Base-by-base conservation (phyloP, 30 jellyfish, hydroid and myxozoan species). In the Catostylus mosaicus region DNA sequence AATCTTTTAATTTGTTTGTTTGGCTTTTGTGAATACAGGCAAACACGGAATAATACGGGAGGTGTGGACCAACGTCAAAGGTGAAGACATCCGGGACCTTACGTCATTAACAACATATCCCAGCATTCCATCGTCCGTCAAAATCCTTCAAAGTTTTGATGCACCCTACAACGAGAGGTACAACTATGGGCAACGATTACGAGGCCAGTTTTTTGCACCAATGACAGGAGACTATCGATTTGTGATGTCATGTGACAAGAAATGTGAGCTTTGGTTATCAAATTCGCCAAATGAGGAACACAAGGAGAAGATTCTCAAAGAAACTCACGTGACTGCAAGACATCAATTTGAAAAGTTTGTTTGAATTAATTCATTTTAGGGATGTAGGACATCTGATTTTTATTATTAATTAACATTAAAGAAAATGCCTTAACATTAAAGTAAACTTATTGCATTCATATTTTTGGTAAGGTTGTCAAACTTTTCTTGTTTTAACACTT, bases 151-250 rank as follows among this genome's bases (percentile, higher is more conserved):
- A 20, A 57, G 83, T 24, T 93, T 93, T 67, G 99, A 93, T 50
- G 88, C 97, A 24, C 99, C 99, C 1, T 78, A 86, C 43, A 88
- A 88, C 83, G 95, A 93, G 32, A 27, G 93, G 50, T 87, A 78
- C 56, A 93, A 93, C 73, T 93, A 88, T 45, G 99, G 99, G 0
- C 99, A 93, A 69, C 91, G 99, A 33, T 30, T 93, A 35, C 88
- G 91, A 51, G 97, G 99, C 67, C 89, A 93, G 62, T 93, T 93
- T 73, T 89, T 88, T 30, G 99, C 99, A 54, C 99, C 99, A 69
- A 93, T 93, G 99, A 93, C 99, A 26, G 99, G 99, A 5, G 99
- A 93, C 63, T 93, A 88, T 51, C 89, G 96, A 33, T 93, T 93
- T 60, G 96, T 93, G n/a, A 85, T 83, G 75, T 82, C 99, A 30